phyloP scores from a whole-genome alignment of 37 sponge, comb jelly and placozoan species.

The Cladorhizidae sp. region DNA sequence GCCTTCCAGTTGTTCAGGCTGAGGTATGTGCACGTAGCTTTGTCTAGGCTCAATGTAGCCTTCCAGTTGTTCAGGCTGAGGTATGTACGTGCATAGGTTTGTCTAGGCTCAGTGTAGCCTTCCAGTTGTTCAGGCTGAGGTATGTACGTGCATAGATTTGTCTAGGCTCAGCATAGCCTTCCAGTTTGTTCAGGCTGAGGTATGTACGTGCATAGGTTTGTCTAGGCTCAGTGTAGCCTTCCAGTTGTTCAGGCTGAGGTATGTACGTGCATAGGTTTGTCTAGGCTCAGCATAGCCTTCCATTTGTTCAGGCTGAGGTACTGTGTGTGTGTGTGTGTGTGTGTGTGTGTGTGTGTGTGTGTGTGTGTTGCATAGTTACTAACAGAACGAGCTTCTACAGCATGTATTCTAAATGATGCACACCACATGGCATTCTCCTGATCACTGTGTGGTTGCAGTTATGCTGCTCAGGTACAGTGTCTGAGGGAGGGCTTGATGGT shows the following conservation, averaged over 20 bases:
- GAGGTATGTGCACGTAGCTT: constrained; percentile 56
- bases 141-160: constrained; percentile 44
- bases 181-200: constrained; percentile 87
- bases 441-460: too few species aligned
- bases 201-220: constrained; percentile 34
- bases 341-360: neutral
- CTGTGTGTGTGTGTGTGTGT: neutral
- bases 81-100: constrained; percentile 46
- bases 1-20: constrained; percentile 86
- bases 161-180: constrained; percentile 77
- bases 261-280: neutral
- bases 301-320: too few species aligned
- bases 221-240: constrained; percentile 77
- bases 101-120: constrained; percentile 76
- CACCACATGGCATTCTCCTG: too few species aligned
- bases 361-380: too few species aligned
- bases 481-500: too few species aligned
- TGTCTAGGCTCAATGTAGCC: constrained; percentile 79
- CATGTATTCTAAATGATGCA: too few species aligned
- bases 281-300: too few species aligned
- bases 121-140: constrained; percentile 87
- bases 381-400: neutral
- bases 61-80: constrained; percentile 86
- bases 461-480: too few species aligned
- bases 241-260: constrained; percentile 89